Evolutionary conservation across 2,888 invertebrate species (phyloP), one percentile per base, ranked within the genome.

Genomic region (Branchellion lobata): DNA sequence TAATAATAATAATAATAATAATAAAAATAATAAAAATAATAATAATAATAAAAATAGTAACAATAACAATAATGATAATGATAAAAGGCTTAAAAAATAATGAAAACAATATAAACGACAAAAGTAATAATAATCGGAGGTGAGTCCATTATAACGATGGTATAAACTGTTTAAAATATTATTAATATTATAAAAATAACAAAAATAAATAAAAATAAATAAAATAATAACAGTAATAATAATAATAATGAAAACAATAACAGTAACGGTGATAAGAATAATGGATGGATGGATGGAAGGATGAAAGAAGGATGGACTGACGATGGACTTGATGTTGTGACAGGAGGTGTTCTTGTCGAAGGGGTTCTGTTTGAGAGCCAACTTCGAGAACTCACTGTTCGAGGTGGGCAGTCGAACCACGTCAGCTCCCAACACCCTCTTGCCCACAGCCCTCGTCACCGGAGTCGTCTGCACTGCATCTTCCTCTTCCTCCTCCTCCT

Each of bases 401-500:
- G 61, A 57, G 3, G 61, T 24, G 21, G 61, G 14, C 24, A 57
- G 61, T n/a, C 61, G 5, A 5, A 57, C 61, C 61, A 57, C 61
- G 24, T 57, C 61, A 8, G 61, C 61, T n/a, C 61, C 61, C n/a
- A 57, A 3, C 8, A 57, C 21, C 61, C 61, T 57, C 24, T 57
- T 57, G 3, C 3, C 24, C 3, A n/a, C 3, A 3, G 61, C 11
- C 61, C 61, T 57, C 14, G 3, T 57, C 14, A 3, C 8, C 3
- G 3, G 21, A 3, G 61, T 18, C 3, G 75, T 24, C 27, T 18
- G n/a, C 21, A 53, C 33, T 14, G 24, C 40, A 27, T 53, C 51
- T 14, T 31, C 75, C 11, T 75, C 75, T 1, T 75, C 75, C 11
- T 75, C 75, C 1, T 75, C 75, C 1, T 75, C 75, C 31, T 75